Evolutionary conservation across 2,797 vertebrate genomes (phyloP).

Genomic region (Sebastes paucispinis): DNA sequence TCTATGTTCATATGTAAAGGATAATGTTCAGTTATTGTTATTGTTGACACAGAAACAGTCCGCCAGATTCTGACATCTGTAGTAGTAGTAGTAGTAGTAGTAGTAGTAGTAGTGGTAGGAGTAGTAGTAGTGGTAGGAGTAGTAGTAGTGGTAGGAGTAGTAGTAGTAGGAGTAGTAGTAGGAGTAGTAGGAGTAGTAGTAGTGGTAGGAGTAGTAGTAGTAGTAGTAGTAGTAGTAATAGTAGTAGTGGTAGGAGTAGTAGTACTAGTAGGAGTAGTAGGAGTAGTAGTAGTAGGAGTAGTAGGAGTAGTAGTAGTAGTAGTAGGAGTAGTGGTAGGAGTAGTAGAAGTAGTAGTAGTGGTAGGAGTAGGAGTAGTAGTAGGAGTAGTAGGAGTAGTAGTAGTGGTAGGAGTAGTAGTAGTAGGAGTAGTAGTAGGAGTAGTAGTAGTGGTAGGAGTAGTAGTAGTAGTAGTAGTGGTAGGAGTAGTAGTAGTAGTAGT

Average conservation of each 20-base stretch:
- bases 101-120: rapidly evolving
- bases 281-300: rapidly evolving
- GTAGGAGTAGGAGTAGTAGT: too few species aligned
- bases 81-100: too few species aligned
- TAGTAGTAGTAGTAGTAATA: rapidly evolving
- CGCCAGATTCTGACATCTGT: too few species aligned
- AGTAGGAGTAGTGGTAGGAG: rapidly evolving
- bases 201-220: rapidly evolving
- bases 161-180: too few species aligned
- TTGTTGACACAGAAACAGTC: too few species aligned
- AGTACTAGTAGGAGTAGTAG: rapidly evolving
- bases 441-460: too few species aligned
- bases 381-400: rapidly evolving
- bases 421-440: rapidly evolving
- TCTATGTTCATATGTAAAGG: too few species aligned
- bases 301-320: rapidly evolving
- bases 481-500: too few species aligned
- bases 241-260: rapidly evolving
- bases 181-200: rapidly evolving
- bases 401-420: too few species aligned
- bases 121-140: rapidly evolving
- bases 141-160: too few species aligned
- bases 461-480: rapidly evolving
- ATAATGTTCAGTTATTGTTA: too few species aligned
- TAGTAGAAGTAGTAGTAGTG: too few species aligned